These are phyloP conservation scores for Pseudorectes ferrugineus DNA, from an alignment of 2,113 vertebrate genomes.

Conservation along the genomic window DNA sequence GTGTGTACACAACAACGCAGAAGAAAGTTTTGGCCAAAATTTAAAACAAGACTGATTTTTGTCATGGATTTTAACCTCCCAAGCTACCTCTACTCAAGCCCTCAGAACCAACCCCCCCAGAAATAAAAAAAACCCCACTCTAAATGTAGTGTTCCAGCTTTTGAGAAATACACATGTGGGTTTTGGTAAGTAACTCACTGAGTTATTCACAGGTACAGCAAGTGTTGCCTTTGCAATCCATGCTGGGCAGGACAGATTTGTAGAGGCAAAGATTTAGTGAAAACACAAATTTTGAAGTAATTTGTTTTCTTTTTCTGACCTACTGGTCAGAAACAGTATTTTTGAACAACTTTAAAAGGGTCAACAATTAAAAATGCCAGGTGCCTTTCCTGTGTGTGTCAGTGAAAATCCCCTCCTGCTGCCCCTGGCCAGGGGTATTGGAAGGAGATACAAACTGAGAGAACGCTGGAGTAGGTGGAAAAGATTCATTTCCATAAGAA, in stretches of 20 bases:
- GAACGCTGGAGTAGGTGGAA: not conserved
- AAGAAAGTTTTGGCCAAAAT: not conserved
- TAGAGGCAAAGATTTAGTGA: not conserved
- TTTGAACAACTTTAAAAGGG: not conserved
- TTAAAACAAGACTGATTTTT: not conserved
- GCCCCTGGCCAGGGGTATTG: accelerated
- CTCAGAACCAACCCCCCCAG: not conserved
- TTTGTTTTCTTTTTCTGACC: not conserved
- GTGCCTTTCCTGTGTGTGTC: accelerated
- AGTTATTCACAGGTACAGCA: not conserved
- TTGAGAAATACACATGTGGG: accelerated
- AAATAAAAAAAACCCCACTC: not conserved
- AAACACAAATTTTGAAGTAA: not conserved
- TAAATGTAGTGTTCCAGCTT: not conserved
- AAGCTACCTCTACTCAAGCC: not conserved
- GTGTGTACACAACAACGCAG: accelerated
- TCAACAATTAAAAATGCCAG: not conserved
- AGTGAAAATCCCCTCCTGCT: not conserved
- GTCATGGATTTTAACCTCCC: not conserved
- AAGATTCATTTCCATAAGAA: conserved; percentile 17
- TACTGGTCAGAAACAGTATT: not conserved
- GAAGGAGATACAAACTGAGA: not conserved
- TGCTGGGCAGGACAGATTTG: not conserved
- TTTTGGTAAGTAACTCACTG: not conserved
- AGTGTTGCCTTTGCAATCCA: not conserved